A percentile compares a stretch with the other conserved stretches of the same genome.
Evolutionary conservation across 2,888 invertebrate species (phyloP).

Genomic region (Neoascia interrupta): DNA sequence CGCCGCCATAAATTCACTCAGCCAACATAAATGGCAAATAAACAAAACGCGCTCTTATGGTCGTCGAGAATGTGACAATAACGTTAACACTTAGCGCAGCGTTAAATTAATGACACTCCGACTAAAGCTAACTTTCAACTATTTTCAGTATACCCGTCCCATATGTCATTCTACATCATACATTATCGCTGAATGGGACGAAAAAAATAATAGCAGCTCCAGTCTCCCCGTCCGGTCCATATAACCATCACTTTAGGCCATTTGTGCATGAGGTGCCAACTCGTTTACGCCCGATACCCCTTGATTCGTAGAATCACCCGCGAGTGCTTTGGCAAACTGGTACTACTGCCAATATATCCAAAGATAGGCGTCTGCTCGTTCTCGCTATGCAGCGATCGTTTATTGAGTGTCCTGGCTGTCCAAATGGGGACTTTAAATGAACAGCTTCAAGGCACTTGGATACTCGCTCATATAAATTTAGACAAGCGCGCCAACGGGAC

Average conservation of each 20-base stretch:
- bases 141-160: conserved; percentile 64
- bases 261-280: conserved; percentile 68
- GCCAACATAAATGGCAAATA: conserved; percentile 44
- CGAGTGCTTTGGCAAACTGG: conserved; percentile 36
- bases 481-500: conserved; percentile 40
- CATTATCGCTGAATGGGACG: conserved; percentile 61
- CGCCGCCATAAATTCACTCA: conserved; percentile 49
- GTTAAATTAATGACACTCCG: conserved; percentile 59
- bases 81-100: conserved; percentile 59
- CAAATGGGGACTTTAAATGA: conserved; percentile 15
- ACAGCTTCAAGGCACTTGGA: conserved; percentile 41
- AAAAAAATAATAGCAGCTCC: conserved; percentile 9
- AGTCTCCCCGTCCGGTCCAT: neutral
- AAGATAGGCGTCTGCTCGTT: conserved; percentile 7
- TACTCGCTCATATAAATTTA: too few species aligned
- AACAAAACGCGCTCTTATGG: conserved; percentile 47
- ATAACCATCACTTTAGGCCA: conserved; percentile 60
- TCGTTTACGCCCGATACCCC: conserved; percentile 60
- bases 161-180: conserved; percentile 68
- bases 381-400: neutral
- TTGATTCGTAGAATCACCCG: conserved; percentile 27
- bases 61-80: conserved; percentile 60
- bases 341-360: conserved; percentile 49
- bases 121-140: conserved; percentile 57
- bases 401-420: conserved; percentile 22